Base-by-base conservation (phyloP, 1,140 invertebrate genomes). In the Ceratina calcarata region DNA sequence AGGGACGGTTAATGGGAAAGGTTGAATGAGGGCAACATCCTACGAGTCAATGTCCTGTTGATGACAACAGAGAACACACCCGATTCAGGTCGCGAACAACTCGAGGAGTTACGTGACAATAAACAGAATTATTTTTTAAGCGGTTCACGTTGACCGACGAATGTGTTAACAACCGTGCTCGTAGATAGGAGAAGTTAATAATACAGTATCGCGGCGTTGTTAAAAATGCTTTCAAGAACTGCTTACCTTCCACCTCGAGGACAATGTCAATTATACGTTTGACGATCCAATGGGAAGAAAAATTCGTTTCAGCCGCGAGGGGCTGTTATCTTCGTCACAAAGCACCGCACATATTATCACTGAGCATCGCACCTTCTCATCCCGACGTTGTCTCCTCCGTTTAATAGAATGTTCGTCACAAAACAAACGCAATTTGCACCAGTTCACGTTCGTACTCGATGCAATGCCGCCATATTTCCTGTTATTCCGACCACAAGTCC, bases 311-410 rank as follows among this genome's bases (percentile, higher is more conserved):
- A 79, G 90, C 88, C 89, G 74, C 87, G 55, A 70, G 57, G 77
- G 87, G 86, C 88, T 83, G 80, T 72, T 76, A 74, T 82, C 84
- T 90, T 87, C 81, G 88, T 91, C 89, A 91, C 86, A 78, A 91
- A 88, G 83, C 84, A 91, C 85, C 71, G 60, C 83, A 89, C 89
- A 90, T 90, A 49, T 69, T 83, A 73, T 80, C 65, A 58, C 69
- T 66, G 37, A 24, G 20, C 53, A 61, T 70, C 37, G 61, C 16
- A 69, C 74, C 58, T 20, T 58, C 20, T 82, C 80, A 82, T 76
- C 58, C 45, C 67, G 32, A 27, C 18, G 73, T 57, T 67, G n/a
- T 60, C 27, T 68, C 53, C 49, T 24, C 20, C 45, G n/a, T 13
- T 57, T 24, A 53, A 62, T 58, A 61, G 57, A 57, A 37, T 4